Evolutionary conservation across 2,113 vertebrate genomes (phyloP).

Genomic region (Onychorhynchus coronatus): DNA sequence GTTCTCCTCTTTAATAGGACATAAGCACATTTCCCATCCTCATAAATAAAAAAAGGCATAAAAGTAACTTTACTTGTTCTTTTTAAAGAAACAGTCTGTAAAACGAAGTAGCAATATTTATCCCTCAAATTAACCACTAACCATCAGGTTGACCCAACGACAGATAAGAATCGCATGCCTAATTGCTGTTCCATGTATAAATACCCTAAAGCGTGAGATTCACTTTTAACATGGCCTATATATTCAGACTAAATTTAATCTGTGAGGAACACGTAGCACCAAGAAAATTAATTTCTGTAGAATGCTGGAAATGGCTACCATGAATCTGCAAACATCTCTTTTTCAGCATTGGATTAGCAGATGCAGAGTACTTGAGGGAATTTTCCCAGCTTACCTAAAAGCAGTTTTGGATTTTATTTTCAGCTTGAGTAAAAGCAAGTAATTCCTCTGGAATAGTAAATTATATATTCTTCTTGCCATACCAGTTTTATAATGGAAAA

Average conservation of each 20-base stretch:
- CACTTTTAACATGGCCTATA: not conserved
- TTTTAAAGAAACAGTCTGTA: not conserved
- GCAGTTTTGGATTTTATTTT: not conserved
- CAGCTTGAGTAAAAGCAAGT: not conserved
- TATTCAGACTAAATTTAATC: not conserved
- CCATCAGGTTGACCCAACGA: not conserved
- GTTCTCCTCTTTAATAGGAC: not conserved
- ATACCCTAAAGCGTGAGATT: not conserved
- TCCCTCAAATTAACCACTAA: not conserved
- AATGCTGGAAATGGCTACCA: not conserved
- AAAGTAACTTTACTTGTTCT: not conserved
- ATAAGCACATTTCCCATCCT: not conserved
- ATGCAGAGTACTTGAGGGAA: not conserved
- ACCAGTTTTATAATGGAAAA: not conserved
- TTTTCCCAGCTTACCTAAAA: not conserved
- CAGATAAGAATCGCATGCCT: not conserved
- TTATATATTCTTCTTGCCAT: not conserved
- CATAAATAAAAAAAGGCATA: not conserved
- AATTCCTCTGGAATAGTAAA: not conserved
- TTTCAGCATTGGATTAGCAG: not conserved
- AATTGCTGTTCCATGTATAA: not conserved
- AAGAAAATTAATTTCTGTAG: not conserved
- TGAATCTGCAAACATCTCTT: not conserved
- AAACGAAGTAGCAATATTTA: not conserved
- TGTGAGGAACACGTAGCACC: not conserved